phyloP scores from a whole-genome alignment of 2,888 invertebrate species.

The Tipula confusa region DNA sequence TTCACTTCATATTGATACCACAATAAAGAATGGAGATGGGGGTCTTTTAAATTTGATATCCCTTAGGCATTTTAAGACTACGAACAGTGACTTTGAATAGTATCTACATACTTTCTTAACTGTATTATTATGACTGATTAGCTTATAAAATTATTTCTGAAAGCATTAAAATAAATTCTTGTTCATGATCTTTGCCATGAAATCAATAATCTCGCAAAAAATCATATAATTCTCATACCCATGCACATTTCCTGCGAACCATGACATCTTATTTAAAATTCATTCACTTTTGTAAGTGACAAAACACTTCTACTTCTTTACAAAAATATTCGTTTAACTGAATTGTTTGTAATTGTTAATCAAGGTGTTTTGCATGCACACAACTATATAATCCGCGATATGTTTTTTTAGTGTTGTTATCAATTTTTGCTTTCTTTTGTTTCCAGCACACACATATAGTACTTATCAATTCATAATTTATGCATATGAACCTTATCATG shows the following conservation, averaged over 20 bases:
- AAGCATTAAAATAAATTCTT: background rate
- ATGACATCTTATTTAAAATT: background rate
- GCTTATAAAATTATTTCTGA: background rate
- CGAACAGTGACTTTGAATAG: too few relatives aligned
- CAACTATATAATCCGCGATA: background rate
- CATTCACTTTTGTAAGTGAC: background rate
- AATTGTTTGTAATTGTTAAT: background rate
- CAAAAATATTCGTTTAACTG: background rate
- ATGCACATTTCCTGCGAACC: background rate
- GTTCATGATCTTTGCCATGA: background rate
- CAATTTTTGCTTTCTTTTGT: conserved; percentile 12
- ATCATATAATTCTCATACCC: background rate
- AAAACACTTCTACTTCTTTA: background rate
- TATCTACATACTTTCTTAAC: too few relatives aligned
- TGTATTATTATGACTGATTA: too few relatives aligned
- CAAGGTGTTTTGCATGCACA: background rate
- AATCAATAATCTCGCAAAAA: background rate
- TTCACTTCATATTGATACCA: too few relatives aligned
- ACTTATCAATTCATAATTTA: too few relatives aligned
- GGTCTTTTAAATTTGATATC: too few relatives aligned
- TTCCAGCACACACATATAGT: background rate
- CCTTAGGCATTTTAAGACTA: too few relatives aligned
- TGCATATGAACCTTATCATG: background rate
- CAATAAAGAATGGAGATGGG: too few relatives aligned
- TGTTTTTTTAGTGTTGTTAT: background rate